Evolutionary conservation across 2,888 invertebrate species (phyloP), one percentile per base, ranked within the genome.

Genomic region (Rotaria sp.): DNA sequence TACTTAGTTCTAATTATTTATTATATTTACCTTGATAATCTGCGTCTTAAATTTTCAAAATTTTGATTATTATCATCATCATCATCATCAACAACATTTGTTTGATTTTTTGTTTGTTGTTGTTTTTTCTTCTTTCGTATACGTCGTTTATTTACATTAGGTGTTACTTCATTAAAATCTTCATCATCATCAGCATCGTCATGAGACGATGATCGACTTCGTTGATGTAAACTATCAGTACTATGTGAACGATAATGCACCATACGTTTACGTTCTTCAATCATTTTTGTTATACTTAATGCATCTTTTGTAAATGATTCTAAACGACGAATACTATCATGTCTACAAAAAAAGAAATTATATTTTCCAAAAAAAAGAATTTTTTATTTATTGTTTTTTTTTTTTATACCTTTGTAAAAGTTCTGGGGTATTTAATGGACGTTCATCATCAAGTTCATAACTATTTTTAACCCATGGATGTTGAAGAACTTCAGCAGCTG

Each of bases 401-500:
- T 3, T 30, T 67, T 21, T 7, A n/a, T 80, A 80, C 80, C 80
- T 26, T 80, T 80, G 80, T 45, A 80, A 80, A 8, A 26, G 13
- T n/a, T 80, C 41, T 26, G 80, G 80, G 0, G 80, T 80, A 45
- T 80, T 80, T 21, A 80, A 80, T 80, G 80, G 26, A 41, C 41
- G 41, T 35, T 67, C 67, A 45, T 80, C 80, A n/a, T 80, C 45
- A 26, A 80, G 80, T 45, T 2, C n/a, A 5, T 80, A 45, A 80
- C 21, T 80, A 45, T 45, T 45, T 80, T 80, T 85, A 35, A 86
- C 50, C 95, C 95, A 96, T 10, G 94, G 94, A 92, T 95, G 95
- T 89, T 93, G 92, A 87, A 95, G 92, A 84, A 96, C 96, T 89
- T 94, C 94, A 90, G 94, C 94, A 88, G 97, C 96, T 89, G 95